Base-by-base conservation (phyloP, 1,140 invertebrate species). In the Ephestia elutella region DNA sequence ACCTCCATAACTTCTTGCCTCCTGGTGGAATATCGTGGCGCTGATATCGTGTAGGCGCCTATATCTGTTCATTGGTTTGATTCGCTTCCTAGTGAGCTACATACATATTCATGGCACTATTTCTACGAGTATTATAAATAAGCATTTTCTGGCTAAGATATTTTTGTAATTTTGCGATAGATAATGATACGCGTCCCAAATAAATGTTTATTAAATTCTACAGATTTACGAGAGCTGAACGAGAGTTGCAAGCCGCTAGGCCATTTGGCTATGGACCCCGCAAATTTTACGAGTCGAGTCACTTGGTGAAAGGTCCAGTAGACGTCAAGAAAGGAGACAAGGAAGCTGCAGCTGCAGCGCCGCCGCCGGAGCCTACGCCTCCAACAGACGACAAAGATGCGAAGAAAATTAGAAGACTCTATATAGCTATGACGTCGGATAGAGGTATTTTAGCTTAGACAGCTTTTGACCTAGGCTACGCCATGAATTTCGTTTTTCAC, bases 381-480 rank as follows among this genome's bases (percentile, higher is more conserved):
- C 13, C 56, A 7, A 71, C 48, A 1, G 68, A 58, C 0, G 63
- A 58, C 0, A 71, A 73, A 15, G 76, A 72, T 1, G 64, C 8
- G 0, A 78, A 78, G 5, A 93, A 70, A 10, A n/a, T 65, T 0
- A 93, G 94, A 61, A 94, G 95, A 65, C 84, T 99, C 10, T 89
- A 98, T 15, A 90, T 99, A 57, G 97, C 97, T 13, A 91, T 99
- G 21, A 98, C 97, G 5, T 99, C 97, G 51, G 98, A 99, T 84
- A 92, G 97, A 91, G 93, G 93, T 82, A 54, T 11, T 30, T 53
- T 11, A 18, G 2, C n/a, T 3, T 15, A 8, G 25, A 28, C 25
- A 28, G 3, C 25, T 28, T 8, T 28, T 28, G 8, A 28, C 3
- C 3, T 28, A 28, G 25, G 3, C 25, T 8, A 28, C 25, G 8